phyloP scores from a whole-genome alignment of 2,888 invertebrate genomes.

The Tetanocera ferruginea region DNA sequence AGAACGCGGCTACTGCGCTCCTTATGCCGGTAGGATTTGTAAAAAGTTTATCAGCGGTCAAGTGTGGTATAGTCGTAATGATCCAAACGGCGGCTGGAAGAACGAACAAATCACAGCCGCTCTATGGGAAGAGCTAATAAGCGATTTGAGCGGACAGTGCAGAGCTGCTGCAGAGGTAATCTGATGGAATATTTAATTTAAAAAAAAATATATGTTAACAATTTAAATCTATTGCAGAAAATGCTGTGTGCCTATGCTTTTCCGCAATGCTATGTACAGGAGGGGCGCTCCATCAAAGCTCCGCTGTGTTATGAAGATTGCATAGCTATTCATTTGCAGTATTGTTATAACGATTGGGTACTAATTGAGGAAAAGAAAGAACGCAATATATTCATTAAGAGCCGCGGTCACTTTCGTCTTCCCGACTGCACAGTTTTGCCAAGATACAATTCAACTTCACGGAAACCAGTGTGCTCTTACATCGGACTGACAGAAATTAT shows the following conservation, averaged over 20 bases:
- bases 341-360: constrained; percentile 95
- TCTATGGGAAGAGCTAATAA: constrained; percentile 89
- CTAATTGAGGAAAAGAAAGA: constrained; percentile 89
- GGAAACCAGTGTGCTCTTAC: constrained; percentile 82
- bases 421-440: constrained; percentile 89
- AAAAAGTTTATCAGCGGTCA: constrained; percentile 77
- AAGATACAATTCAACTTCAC: constrained; percentile 75
- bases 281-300: constrained; percentile 77
- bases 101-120: constrained; percentile 88
- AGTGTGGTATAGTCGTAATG: constrained; percentile 83
- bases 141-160: constrained; percentile 85
- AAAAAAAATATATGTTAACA: neutral
- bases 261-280: constrained; percentile 83
- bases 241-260: constrained; percentile 93
- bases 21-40: constrained; percentile 88
- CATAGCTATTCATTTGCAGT: constrained; percentile 88
- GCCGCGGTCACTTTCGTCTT: constrained; percentile 87
- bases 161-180: constrained; percentile 85
- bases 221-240: constrained; percentile 72
- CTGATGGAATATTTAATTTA: neutral
- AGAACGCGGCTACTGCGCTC: constrained; percentile 82
- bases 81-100: constrained; percentile 76
- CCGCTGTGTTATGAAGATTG: constrained; percentile 95
- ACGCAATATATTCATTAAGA: constrained; percentile 82
- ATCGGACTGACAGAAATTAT: constrained; percentile 88